Conservation (phyloP, 2,888 invertebrate species). For the Lagria hirta region DNA sequence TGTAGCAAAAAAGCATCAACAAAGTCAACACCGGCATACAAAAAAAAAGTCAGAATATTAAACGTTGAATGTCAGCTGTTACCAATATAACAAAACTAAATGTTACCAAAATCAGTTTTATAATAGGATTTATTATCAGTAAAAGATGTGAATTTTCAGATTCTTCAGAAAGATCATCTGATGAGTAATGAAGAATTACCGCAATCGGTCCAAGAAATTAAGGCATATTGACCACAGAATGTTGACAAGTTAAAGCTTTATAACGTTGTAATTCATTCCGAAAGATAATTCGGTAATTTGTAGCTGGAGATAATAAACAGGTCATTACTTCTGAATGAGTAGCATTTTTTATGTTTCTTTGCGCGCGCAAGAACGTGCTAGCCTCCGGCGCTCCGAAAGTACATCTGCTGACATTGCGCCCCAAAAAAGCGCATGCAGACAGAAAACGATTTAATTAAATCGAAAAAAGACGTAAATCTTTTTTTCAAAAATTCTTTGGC, state of each 20-base stretch:
- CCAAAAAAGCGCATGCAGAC: no score
- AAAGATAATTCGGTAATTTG: conserved; percentile 15
- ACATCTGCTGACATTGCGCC: conserved; percentile 16
- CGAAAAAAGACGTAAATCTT: conserved; percentile 11
- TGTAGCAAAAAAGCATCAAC: no score
- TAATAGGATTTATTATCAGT: no score
- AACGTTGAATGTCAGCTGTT: no score
- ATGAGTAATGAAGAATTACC: no score
- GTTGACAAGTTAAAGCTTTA: background rate
- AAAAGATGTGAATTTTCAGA: conserved; percentile 1
- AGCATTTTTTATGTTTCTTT: conserved; percentile 9
- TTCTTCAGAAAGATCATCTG: conserved; percentile 4
- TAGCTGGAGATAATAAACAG: conserved; percentile 14
- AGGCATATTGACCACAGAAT: background rate
- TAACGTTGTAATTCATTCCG: conserved; percentile 1
- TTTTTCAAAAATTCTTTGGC: conserved; percentile 15
- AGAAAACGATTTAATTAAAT: conserved; percentile 15
- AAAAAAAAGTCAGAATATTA: no score
- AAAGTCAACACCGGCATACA: no score
- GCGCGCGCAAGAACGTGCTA: conserved; percentile 7
- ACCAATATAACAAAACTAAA: no score
- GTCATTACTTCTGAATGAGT: conserved; percentile 8
- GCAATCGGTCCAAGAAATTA: conserved; percentile 1
- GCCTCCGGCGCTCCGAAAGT: conserved; percentile 16
- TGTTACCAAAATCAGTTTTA: no score